phyloP scores from a whole-genome alignment of 1,140 invertebrate genomes.

The Solen grandis region DNA sequence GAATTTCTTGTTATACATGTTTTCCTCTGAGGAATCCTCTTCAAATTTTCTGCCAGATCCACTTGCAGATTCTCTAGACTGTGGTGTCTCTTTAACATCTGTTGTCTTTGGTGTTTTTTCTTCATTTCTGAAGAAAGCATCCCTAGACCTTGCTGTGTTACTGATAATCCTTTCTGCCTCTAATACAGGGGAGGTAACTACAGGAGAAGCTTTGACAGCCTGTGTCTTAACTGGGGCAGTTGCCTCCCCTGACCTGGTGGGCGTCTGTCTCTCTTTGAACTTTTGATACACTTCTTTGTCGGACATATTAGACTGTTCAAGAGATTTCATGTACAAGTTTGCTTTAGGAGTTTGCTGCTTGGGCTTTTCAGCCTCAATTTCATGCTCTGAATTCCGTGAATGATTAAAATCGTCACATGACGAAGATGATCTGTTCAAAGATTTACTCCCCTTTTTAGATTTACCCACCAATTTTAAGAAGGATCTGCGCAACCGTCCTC shows the following conservation, averaged over 20 bases:
- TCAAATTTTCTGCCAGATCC: too few species aligned
- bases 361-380: background rate
- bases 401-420: background rate
- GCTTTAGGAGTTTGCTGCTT: slow-evolving; percentile 16
- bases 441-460: slow-evolving; percentile 16
- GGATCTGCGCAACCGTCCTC: slow-evolving; percentile 66
- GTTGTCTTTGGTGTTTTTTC: background rate
- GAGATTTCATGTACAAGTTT: slow-evolving; percentile 63
- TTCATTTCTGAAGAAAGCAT: background rate
- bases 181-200: slow-evolving; percentile 7
- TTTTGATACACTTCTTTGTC: slow-evolving; percentile 67
- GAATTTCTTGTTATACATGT: too few species aligned
- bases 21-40: too few species aligned
- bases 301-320: slow-evolving; percentile 61
- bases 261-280: slow-evolving; percentile 65
- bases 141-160: background rate
- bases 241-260: slow-evolving; percentile 6
- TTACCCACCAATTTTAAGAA: slow-evolving; percentile 69
- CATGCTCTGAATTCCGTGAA: background rate
- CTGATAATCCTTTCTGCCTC: slow-evolving; percentile 45
- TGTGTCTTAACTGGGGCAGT: slow-evolving; percentile 2
- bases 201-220: slow-evolving; percentile 36
- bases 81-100: too few species aligned
- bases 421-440: slow-evolving; percentile 6
- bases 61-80: too few species aligned